A percentile compares a stretch with the other conserved stretches of the same genome.
These are phyloP conservation scores for Ylistrum balloti DNA, from an alignment of 1,140 invertebrate species.

Conservation along the genomic window DNA sequence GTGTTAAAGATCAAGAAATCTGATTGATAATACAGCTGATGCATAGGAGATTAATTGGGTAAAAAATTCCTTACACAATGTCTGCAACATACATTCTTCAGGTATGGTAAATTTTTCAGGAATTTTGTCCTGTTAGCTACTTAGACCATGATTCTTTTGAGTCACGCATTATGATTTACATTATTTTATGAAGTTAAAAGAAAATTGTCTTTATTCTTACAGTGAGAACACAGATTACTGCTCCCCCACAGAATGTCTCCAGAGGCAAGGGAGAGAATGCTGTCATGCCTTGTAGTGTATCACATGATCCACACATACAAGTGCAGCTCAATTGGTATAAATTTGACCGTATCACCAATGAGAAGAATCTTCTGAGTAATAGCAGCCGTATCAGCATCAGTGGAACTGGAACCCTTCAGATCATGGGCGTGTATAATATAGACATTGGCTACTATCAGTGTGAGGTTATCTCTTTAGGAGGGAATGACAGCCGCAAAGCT, in stretches of 20 bases:
- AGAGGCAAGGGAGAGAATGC: slow-evolving; percentile 93
- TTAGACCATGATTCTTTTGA: too few relatives aligned
- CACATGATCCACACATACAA: slow-evolving; percentile 94
- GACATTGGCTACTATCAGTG: slow-evolving; percentile 84
- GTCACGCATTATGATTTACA: too few relatives aligned
- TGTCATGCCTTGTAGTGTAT: slow-evolving; percentile 95
- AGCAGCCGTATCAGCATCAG: slow-evolving; percentile 68
- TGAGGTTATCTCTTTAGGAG: slow-evolving; percentile 92
- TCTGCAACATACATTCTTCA: too few relatives aligned
- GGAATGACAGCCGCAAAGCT: slow-evolving; percentile 94
- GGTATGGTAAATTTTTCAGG: too few relatives aligned
- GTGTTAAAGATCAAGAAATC: too few relatives aligned
- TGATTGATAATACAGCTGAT: too few relatives aligned
- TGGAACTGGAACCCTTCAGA: slow-evolving; percentile 82
- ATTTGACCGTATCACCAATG: slow-evolving; percentile 50
- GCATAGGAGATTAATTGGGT: too few relatives aligned
- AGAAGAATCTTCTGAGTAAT: slow-evolving; percentile 52
- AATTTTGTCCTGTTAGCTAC: too few relatives aligned
- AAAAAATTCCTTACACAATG: too few relatives aligned
- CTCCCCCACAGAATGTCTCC: slow-evolving; percentile 94
- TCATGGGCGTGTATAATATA: slow-evolving; percentile 82
- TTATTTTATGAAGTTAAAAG: too few relatives aligned
- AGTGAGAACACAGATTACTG: slow-evolving; percentile 95
- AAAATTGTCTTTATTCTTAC: slow-evolving; percentile 66
- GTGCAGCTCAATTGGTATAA: slow-evolving; percentile 94